Evolutionary conservation across 1,140 invertebrate genomes (phyloP).

Genomic region (Scylla paramamosain): DNA sequence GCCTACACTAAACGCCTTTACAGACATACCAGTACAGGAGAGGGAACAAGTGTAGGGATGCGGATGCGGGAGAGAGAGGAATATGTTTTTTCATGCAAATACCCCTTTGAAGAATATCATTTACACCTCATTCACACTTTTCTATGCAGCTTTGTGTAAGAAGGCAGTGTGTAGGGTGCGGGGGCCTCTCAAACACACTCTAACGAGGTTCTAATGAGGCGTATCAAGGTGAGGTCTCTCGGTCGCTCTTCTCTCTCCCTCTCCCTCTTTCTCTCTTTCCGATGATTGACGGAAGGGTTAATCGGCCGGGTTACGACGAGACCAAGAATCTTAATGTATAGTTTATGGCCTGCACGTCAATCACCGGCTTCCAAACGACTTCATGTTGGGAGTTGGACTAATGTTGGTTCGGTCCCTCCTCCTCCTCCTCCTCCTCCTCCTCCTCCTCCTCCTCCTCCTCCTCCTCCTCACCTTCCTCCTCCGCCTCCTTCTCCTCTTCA

Average conservation of each 20-base stretch:
- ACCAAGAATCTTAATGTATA: conserved; percentile 55
- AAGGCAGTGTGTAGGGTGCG: background rate
- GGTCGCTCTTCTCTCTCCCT: background rate
- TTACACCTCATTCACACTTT: conserved; percentile 68
- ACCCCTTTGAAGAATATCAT: conserved; percentile 55
- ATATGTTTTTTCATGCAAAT: conserved; percentile 62
- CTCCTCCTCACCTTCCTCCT: no score
- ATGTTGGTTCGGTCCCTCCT: background rate
- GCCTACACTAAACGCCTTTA: background rate
- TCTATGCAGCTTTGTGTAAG: conserved; percentile 35
- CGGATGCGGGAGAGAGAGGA: background rate
- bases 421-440: no score
- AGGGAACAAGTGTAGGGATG: background rate
- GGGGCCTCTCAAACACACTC: conserved; percentile 57
- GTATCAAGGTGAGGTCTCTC: conserved; percentile 44
- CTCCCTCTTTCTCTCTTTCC: background rate
- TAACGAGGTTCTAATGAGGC: conserved; percentile 70
- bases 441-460: no score
- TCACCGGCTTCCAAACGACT: background rate
- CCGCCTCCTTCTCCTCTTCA: no score
- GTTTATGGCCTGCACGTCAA: conserved; percentile 35
- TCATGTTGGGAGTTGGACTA: conserved; percentile 42
- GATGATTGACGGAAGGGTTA: conserved; percentile 65
- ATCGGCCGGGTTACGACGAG: background rate
- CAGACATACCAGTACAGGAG: background rate